Evolutionary conservation across 2,113 vertebrate genomes (phyloP), one percentile per base, ranked within the genome.

Genomic region (Sebastes schlegelii): DNA sequence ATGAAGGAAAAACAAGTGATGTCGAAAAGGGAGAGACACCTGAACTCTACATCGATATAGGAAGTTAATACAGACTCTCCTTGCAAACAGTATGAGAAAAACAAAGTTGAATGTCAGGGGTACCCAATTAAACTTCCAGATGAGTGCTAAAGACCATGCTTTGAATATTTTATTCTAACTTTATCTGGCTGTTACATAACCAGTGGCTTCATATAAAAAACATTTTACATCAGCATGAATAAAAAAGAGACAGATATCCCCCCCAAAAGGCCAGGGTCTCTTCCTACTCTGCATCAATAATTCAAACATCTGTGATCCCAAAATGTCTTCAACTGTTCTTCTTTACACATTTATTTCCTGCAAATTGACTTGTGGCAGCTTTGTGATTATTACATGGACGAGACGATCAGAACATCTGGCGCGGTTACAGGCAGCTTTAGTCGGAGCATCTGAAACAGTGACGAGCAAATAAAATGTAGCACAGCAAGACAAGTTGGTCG

Each of bases 371-470:
- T 54, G 74, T 74, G 68, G 60, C 71, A 40, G 85, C 10, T 74
- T 65, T 61, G 69, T 34, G 66, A 79, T 84, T 12, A 74, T 64
- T 69, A 62, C 66, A 42, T 63, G 74, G 80, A 62, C 17, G 46
- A 79, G 48, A 69, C 23, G 65, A 70, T 75, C 23, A 17, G 64
- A 91, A 86, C 89, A 92, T 91, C 88, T 92, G 92, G 60, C 16
- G 45, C 7, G 23, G 49, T 65, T 86, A 63, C 26, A 67, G 67
- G 79, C 26, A 2, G 67, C 69, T 79, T 63, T 6, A 74, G 71
- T 23, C 42, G 34, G 75, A 57, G 69, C 69, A 66, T 8, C 34
- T 45, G 70, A 87, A 84, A 84, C 57, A 26, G 40, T 55, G 69
- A 77, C 12, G 10, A 54, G 52, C 70, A 86, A 86, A 81, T 80